Conservation (phyloP, 2,113 vertebrate species). For the Hirundichthys speculiger region DNA sequence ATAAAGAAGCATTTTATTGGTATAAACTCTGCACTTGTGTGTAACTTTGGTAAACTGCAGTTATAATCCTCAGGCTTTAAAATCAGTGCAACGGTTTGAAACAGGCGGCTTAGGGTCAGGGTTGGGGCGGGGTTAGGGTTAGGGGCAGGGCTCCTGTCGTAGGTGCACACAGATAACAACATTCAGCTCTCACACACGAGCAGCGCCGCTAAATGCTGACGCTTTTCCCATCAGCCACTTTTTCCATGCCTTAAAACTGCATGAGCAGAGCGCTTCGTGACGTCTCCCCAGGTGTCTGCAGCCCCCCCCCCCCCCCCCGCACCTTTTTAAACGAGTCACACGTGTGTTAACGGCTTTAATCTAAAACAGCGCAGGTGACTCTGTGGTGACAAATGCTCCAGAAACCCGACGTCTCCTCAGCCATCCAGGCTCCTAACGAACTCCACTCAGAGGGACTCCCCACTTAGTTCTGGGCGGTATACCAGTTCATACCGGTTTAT, state of each 20-base stretch:
- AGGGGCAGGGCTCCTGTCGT: not conserved
- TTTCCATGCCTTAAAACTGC: not conserved
- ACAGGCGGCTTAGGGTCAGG: not conserved
- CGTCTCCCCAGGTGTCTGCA: constrained; percentile 24
- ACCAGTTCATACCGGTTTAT: too few relatives aligned
- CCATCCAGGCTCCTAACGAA: not conserved
- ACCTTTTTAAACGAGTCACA: not conserved
- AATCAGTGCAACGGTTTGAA: not conserved
- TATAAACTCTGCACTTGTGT: too few relatives aligned
- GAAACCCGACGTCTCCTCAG: not conserved
- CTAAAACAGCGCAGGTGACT: too few relatives aligned
- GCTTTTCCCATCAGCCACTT: not conserved
- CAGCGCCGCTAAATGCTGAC: constrained; percentile 4
- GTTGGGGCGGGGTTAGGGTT: too few relatives aligned
- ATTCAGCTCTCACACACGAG: not conserved
- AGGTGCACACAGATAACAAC: constrained; percentile 7
- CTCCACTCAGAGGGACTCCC: not conserved
- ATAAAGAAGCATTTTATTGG: too few relatives aligned
- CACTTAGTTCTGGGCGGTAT: too few relatives aligned
- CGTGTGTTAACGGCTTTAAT: constrained; percentile 37
- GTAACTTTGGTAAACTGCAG: too few relatives aligned
- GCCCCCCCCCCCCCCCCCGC: too few relatives aligned
- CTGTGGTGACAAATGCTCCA: not conserved
- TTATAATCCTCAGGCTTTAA: not conserved
- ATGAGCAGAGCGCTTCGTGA: constrained; percentile 33